A percentile compares a stretch with the other conserved stretches of the same genome.
These are phyloP conservation scores for Rhodophaea formosa DNA, from an alignment of 2,888 invertebrate genomes.

Conservation along the genomic window DNA sequence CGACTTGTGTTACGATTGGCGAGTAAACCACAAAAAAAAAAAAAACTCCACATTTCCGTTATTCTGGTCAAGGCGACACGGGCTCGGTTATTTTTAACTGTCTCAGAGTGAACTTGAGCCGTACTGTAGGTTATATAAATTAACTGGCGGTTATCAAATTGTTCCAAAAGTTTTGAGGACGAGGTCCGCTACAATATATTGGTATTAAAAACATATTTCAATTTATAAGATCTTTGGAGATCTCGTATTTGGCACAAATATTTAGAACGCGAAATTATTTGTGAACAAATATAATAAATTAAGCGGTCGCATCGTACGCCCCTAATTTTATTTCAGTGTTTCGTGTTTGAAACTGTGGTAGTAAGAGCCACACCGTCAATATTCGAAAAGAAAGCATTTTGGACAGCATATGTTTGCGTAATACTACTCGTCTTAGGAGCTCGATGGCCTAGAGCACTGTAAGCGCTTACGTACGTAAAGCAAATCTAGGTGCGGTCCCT, in stretches of 20 bases:
- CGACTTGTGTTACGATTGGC: neutral
- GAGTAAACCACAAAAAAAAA: neutral
- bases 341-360: no score
- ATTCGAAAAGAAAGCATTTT: no score
- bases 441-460: no score
- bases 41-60: neutral
- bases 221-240: neutral
- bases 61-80: slow-evolving; percentile 12
- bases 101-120: neutral
- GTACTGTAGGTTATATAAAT: neutral
- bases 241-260: neutral
- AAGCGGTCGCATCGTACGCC: no score
- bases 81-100: slow-evolving; percentile 8
- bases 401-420: no score
- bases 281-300: no score
- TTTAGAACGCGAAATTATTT: neutral
- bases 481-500: no score
- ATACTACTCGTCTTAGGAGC: no score
- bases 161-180: neutral
- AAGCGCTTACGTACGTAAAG: no score
- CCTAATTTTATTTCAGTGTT: no score
- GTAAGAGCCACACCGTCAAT: no score
- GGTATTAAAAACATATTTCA: neutral
- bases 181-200: neutral
- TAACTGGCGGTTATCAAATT: neutral